Evolutionary conservation across 2,797 vertebrate species (phyloP), one percentile per base, ranked within the genome.

Genomic region (Alcedo atthis): DNA sequence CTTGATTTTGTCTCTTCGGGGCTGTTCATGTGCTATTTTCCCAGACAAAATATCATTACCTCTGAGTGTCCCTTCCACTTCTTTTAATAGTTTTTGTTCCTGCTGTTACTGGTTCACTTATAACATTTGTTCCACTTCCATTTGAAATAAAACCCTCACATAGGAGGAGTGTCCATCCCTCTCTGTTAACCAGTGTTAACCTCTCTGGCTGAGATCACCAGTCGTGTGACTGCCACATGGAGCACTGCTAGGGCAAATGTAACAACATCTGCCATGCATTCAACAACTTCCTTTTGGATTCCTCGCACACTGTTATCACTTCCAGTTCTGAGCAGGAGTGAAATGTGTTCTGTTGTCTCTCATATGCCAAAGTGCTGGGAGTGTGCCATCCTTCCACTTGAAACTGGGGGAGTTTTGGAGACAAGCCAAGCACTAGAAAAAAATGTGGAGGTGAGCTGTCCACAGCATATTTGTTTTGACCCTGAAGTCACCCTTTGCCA

Each of bases 281-380:
- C 97, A 96, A 84, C 91, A 96, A 97, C 96, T 96, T 97, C 96
- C 96, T 97, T 89, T 97, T 96, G 85, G 95, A 97, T 96, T 96
- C 95, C 92, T 97, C 58, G 0, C 96, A 96, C 96, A 96, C 97
- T 96, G 78, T 97, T 98, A 97, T 97, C 97, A 96, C 97, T 96
- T 97, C 93, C 93, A 63, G 96, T 95, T 96, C 94, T 49, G 66
- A 86, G 88, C 83, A 92, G 90, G 94, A 94, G 96, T 83, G 92
- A 97, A 96, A 97, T 97, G 92, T 87, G 69, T 94, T 92, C 93
- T 92, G 86, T 90, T 91, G 91, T 92, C 61, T 74, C 92, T 97
- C 63, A 7, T 81, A 95, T 95, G 90, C 94, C 91, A 94, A 87
- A 85, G 81, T 78, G 86, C 92, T 96, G 96, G 94, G 93, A 96